Evolutionary conservation across 2,888 invertebrate species (phyloP).

Genomic region (Drosophila limbata): DNA sequence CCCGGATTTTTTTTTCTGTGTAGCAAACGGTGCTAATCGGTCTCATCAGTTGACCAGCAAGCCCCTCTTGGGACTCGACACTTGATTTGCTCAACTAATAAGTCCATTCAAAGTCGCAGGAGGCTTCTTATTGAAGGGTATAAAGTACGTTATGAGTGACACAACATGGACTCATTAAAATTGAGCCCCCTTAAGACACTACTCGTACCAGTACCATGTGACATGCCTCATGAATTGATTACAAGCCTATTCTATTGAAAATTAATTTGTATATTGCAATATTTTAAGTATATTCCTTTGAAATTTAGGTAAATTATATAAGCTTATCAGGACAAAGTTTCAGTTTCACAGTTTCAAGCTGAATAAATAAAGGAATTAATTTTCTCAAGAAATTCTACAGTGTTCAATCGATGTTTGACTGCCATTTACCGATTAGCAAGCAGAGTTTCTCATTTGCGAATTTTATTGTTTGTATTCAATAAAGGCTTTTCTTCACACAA

Average conservation of each 20-base stretch:
- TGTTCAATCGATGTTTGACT: slow-evolving; percentile 4
- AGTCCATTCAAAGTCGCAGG: slow-evolving; percentile 43
- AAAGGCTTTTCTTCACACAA: no score
- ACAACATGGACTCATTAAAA: slow-evolving; percentile 54
- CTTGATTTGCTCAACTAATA: slow-evolving; percentile 44
- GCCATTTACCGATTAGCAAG: not conserved
- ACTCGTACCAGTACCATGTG: not conserved
- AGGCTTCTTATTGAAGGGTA: slow-evolving; percentile 27
- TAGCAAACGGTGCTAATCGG: slow-evolving; percentile 47
- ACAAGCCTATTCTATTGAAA: no score
- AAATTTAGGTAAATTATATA: not conserved
- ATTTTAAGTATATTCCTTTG: not conserved
- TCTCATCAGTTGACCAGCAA: slow-evolving; percentile 44
- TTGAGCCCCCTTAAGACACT: slow-evolving; percentile 19
- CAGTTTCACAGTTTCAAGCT: not conserved
- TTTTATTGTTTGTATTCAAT: not conserved
- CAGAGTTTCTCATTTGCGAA: not conserved
- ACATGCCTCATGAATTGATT: slow-evolving; percentile 5
- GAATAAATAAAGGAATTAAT: slow-evolving; percentile 2
- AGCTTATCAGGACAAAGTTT: not conserved
- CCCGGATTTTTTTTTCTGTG: no score
- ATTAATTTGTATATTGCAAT: not conserved
- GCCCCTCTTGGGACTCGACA: slow-evolving; percentile 4
- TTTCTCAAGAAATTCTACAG: not conserved
- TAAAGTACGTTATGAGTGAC: slow-evolving; percentile 45